Evolutionary conservation across 2,888 invertebrate genomes (phyloP), one percentile per base, ranked within the genome.

Genomic region (Vannuccia rotundouncinata): DNA sequence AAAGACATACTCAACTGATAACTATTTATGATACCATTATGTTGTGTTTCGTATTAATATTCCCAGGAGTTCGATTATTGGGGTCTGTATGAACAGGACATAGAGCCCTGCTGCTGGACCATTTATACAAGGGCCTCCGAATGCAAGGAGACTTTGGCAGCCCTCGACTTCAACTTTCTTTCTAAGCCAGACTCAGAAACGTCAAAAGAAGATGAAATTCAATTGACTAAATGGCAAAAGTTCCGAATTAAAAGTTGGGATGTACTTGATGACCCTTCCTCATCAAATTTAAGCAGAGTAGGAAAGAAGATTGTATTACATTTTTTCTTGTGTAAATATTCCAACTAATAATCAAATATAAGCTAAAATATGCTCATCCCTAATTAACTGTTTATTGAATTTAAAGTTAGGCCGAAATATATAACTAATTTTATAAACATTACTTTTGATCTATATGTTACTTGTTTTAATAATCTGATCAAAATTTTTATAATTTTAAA

Each of bases 21-120:
- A n/a, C n/a, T n/a, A n/a, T n/a, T n/a, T n/a, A n/a, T n/a, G n/a
- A n/a, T n/a, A n/a, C n/a, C n/a, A n/a, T n/a, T n/a, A n/a, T n/a
- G n/a, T n/a, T n/a, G n/a, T n/a, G n/a, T n/a, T n/a, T n/a, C n/a
- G n/a, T n/a, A n/a, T n/a, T n/a, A n/a, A n/a, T n/a, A n/a, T n/a
- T 82, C 82, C 5, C 81, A 87, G 87, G 87, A 87, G 82, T 82
- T 87, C 1, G 84, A 85, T 25, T 87, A 83, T 81, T 87, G 87
- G 87, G 87, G 87, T 25, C 82, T 87, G 22, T 85, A 86, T 2
- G 87, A 87, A 79, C 83, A 85, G 10, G 87, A 87, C 81, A 87
- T 87, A 1, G 87, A 87, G 82, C 85, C 87, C 0, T 87, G 87
- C 82, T 87, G 87, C 80, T 87, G 87, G 87, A 85, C 85, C 10